phyloP scores from a whole-genome alignment of 2,888 invertebrate species.

The Tridacna gigas region DNA sequence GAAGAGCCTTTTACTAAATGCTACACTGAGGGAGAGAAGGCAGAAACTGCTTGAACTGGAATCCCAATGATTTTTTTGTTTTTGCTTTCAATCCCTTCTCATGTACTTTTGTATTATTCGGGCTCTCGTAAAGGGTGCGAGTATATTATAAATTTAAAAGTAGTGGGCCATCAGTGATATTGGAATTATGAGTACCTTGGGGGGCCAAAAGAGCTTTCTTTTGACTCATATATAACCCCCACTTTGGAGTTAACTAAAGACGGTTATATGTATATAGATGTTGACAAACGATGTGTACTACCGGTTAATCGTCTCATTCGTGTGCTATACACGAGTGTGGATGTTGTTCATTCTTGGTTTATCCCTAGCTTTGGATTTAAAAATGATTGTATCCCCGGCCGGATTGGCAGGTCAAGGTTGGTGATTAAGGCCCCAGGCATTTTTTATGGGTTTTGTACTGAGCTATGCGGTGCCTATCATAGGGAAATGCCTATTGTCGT shows the following conservation, averaged over 20 bases:
- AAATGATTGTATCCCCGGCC: constrained; percentile 17
- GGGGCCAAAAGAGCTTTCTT: neutral
- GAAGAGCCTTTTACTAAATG: neutral
- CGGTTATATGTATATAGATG: neutral
- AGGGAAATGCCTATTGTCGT: constrained; percentile 13
- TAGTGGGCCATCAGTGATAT: constrained; percentile 11
- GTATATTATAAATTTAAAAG: neutral
- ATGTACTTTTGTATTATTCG: constrained; percentile 2
- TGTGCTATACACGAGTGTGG: neutral
- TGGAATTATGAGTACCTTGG: neutral
- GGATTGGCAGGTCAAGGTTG: neutral
- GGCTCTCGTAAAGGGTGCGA: neutral
- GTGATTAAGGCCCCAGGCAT: neutral
- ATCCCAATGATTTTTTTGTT: neutral
- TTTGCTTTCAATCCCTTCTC: neutral
- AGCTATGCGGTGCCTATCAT: constrained; percentile 1
- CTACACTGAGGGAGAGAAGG: neutral
- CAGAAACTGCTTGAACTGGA: neutral
- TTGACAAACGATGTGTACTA: constrained; percentile 15
- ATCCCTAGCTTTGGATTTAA: constrained; percentile 15
- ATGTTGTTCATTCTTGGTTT: constrained; percentile 16
- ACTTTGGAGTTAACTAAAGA: too few relatives aligned
- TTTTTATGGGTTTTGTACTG: neutral
- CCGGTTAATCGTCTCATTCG: neutral
- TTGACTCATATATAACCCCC: neutral